Base-by-base conservation (phyloP, 2,888 invertebrate genomes). In the Erebia aethiops region DNA sequence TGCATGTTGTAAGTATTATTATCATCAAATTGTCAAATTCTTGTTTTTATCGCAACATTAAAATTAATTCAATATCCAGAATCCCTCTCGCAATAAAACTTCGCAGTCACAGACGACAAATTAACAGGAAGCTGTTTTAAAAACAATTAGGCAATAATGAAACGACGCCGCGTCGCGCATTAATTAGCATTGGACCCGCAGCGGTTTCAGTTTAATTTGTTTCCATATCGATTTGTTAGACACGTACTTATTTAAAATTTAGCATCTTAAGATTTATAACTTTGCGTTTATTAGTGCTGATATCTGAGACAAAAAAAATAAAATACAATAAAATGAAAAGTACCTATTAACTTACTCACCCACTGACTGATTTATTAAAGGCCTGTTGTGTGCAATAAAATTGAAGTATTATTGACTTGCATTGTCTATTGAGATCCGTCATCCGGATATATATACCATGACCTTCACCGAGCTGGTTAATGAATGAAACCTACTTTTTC, bases 131-230 rank as follows among this genome's bases (percentile, higher is more conserved):
- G 77, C 84, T 84, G 82, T 86, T 88, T 87, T 84, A 85, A 89
- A 90, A 92, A 90, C 90, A 92, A 92, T 91, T 88, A 86, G 79
- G 81, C 83, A 82, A 81, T 83, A 88, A 87, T 86, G 85, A 88
- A 87, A 87, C 80, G 76, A 75, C 81, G 80, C 79, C 81, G 81
- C 80, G 83, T 78, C 81, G 79, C 83, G 82, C 81, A 83, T 91
- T 91, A 90, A 91, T 91, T 90, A 89, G 84, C 83, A 76, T 75
- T 80, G 78, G 78, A 69, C 76, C 76, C 77, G 76, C 75, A 74
- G 77, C 74, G 77, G 75, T 74, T 75, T 68, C 71, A 68, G 78
- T 73, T 80, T 71, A 79, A 76, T 79, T 75, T 62, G 52, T 61
- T 65, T 69, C 62, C 63, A 67, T 73, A 61, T 65, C 21, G 61